Conservation (phyloP, 2,888 invertebrate species). For the Brenthis hecate region DNA sequence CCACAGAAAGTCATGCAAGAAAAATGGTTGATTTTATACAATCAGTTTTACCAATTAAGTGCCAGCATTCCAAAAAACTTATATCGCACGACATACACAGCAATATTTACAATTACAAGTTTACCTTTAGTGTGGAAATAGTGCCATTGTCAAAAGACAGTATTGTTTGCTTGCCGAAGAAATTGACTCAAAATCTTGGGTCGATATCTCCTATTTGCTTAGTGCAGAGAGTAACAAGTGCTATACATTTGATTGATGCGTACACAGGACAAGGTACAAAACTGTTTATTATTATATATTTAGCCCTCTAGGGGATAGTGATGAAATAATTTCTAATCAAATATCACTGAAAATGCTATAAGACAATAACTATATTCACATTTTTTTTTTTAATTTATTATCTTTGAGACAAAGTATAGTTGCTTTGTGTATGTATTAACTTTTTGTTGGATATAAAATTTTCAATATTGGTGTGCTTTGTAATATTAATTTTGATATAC, state of each 20-base stretch:
- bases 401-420: too few relatives aligned
- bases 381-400: too few relatives aligned
- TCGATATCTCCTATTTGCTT: conserved; percentile 94
- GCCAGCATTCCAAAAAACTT: conserved; percentile 95
- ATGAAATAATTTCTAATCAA: too few relatives aligned
- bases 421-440: too few relatives aligned
- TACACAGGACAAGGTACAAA: conserved; percentile 89
- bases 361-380: too few relatives aligned
- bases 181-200: conserved; percentile 92
- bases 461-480: too few relatives aligned
- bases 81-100: conserved; percentile 99
- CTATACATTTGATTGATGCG: conserved; percentile 97
- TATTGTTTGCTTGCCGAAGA: conserved; percentile 93
- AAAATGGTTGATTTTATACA: conserved; percentile 97
- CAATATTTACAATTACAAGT: conserved; percentile 98
- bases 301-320: background rate
- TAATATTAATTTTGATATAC: too few relatives aligned
- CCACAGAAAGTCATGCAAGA: conserved; percentile 93
- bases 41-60: conserved; percentile 93
- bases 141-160: conserved; percentile 98
- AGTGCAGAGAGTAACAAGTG: conserved; percentile 93
- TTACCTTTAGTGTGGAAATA: conserved; percentile 96
- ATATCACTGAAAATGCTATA: too few relatives aligned
- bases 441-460: too few relatives aligned
- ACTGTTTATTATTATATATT: background rate